Base-by-base conservation (phyloP, 2,113 vertebrate genomes). In the Ceyx cyanopectus region DNA sequence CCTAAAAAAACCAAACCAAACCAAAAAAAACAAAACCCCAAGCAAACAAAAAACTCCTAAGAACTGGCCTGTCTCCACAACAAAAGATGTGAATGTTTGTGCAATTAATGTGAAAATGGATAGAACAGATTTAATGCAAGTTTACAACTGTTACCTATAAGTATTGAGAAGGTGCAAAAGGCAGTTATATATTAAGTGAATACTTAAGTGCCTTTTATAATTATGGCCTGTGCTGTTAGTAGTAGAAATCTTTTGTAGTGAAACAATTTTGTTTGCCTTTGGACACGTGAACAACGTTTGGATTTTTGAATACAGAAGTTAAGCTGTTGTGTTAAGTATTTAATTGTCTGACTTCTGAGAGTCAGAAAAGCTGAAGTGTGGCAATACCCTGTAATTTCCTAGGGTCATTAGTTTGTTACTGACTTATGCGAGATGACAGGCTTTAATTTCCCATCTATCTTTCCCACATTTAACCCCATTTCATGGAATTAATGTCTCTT, bases 371-470 rank as follows among this genome's bases (percentile, higher is more conserved):
- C 58, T 85, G 80, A 78, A 90, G 73, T 58, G 30, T 74, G 85
- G 45, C 2, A 3, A 57, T 74, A 91, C 75, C 91, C 89, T 95
- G 70, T 89, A 74, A 87, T 97, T 95, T 96, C 58, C 80, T 82
- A 14, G 29, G 53, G 53, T 66, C 77, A 58, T 87, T 91, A 74
- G 29, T 40, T 94, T 70, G 34, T 81, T 95, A 4, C 82, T 85
- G 74, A 94, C 26, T 90, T 85, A 53, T 69, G 8, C 1, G 23
- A 76, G 32, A 63, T 96, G 94, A 72, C 94, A 97, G 94, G 82
- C 94, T 97, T 96, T 96, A 96, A 97, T 97, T 93, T 85, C 56
- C 61, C 14, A 0, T 90, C 69, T 92, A 82, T 53, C 67, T 57
- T 94, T 91, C 92, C 92, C 34, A 57, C 45, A 3, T 90, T 87